Conservation (phyloP, 2,888 invertebrate species). For the Diplolepis rosae region DNA sequence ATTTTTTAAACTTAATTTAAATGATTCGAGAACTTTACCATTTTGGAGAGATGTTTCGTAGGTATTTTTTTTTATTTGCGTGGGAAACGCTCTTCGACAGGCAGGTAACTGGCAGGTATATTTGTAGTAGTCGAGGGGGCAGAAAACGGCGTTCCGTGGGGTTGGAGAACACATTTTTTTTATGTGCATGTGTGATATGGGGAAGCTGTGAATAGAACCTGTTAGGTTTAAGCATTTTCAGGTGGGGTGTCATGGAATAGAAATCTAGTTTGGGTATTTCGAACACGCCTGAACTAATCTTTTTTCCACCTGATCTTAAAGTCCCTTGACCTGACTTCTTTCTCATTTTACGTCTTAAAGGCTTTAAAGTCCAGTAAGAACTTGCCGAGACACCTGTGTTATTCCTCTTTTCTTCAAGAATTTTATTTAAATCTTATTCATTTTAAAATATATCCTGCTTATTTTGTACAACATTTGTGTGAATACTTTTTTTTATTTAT, state of each 20-base stretch:
- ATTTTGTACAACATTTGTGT: neutral
- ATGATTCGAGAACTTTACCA: neutral
- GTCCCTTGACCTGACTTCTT: slow-evolving; percentile 1
- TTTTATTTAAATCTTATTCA: neutral
- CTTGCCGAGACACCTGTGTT: neutral
- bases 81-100: slow-evolving; percentile 11
- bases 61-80: neutral
- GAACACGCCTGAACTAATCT: neutral
- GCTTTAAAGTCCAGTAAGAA: neutral
- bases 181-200: slow-evolving; percentile 25
- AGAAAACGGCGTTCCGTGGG: neutral
- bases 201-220: slow-evolving; percentile 49
- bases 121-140: neutral
- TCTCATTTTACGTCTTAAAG: neutral
- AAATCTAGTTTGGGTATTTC: neutral
- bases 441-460: neutral
- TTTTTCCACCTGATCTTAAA: slow-evolving; percentile 5
- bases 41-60: neutral
- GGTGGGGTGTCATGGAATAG: slow-evolving; percentile 27
- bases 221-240: slow-evolving; percentile 42
- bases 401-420: neutral
- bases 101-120: slow-evolving; percentile 26
- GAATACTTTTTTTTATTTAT: too few relatives aligned
- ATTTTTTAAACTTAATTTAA: neutral
- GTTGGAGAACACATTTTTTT: neutral